Evolutionary conservation across 1,140 invertebrate genomes (phyloP).

Genomic region (Dinoponera quadriceps): DNA sequence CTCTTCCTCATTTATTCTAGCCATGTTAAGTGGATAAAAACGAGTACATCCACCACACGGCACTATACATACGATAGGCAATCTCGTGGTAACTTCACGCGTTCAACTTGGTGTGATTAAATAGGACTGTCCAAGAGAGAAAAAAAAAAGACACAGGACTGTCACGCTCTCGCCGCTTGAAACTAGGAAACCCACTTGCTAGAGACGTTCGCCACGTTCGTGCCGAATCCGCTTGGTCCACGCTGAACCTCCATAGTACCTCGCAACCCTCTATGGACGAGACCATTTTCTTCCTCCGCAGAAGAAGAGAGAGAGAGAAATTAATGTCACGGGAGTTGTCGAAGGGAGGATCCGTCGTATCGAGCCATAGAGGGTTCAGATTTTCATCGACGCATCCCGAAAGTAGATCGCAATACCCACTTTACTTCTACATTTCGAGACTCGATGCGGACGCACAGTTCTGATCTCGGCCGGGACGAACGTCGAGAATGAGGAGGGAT

Average conservation of each 20-base stretch:
- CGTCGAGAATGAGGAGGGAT: neutral
- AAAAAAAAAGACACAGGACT: slow-evolving; percentile 14
- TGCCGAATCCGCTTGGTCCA: slow-evolving; percentile 37
- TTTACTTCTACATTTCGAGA: neutral
- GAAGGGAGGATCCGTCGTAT: no score
- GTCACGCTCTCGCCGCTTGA: neutral
- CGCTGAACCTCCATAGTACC: neutral
- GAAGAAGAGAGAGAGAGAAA: neutral
- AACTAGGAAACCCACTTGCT: slow-evolving; percentile 3
- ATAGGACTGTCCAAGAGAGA: slow-evolving; percentile 45
- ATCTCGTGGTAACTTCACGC: slow-evolving; percentile 5
- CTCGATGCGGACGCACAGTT: neutral
- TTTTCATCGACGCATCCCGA: no score
- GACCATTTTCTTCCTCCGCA: neutral
- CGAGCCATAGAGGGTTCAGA: no score
- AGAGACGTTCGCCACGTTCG: slow-evolving; percentile 29
- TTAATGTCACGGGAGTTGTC: no score
- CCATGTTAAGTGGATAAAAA: slow-evolving; percentile 18
- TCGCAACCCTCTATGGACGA: neutral
- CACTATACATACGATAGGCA: slow-evolving; percentile 27
- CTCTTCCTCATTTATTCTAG: slow-evolving; percentile 51
- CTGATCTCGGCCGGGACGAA: neutral
- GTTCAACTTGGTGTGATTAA: slow-evolving; percentile 57
- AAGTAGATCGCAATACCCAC: no score
- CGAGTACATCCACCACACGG: slow-evolving; percentile 29